These are phyloP conservation scores for Sebastes reedi DNA, from an alignment of 2,797 vertebrate genomes.

Conservation along the genomic window DNA sequence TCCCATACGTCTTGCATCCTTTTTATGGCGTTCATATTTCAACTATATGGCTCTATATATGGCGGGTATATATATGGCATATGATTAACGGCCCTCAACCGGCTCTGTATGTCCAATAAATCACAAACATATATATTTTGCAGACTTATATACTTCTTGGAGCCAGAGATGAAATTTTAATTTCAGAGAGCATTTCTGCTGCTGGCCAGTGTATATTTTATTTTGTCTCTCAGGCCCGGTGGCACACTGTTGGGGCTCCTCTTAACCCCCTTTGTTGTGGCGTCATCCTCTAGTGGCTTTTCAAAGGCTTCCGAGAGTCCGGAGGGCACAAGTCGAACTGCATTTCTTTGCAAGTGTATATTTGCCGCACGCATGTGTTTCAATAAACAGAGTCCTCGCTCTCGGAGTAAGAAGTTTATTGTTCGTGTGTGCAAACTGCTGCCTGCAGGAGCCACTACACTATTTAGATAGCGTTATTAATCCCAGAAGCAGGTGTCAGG, in stretches of 20 bases:
- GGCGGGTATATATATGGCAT: slow-evolving; percentile 63
- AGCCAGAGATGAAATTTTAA: slow-evolving; percentile 73
- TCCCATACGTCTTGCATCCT: slow-evolving; percentile 62
- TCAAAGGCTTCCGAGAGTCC: slow-evolving; percentile 8
- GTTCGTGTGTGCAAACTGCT: not conserved
- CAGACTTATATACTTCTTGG: slow-evolving; percentile 67
- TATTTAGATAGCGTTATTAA: not conserved
- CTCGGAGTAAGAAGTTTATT: not conserved
- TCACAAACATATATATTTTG: slow-evolving; percentile 74
- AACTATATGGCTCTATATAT: slow-evolving; percentile 70
- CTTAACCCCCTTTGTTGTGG: slow-evolving; percentile 36
- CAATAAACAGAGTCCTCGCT: slow-evolving; percentile 3
- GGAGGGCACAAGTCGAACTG: not conserved
- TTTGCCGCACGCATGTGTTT: slow-evolving; percentile 8
- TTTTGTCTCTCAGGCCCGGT: not conserved
- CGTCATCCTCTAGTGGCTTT: slow-evolving; percentile 8
- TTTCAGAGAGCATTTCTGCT: slow-evolving; percentile 61
- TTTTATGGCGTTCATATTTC: slow-evolving; percentile 79
- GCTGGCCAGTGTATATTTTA: not conserved
- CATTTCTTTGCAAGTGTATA: slow-evolving; percentile 5
- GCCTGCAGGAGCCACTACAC: not conserved
- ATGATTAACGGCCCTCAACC: slow-evolving; percentile 72
- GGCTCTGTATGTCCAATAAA: slow-evolving; percentile 71
- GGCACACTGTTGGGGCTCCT: not conserved
- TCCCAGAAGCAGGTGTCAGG: slow-evolving; percentile 8